Evolutionary conservation across 1,140 invertebrate species (phyloP), one percentile per base, ranked within the genome.

Genomic region (Telenomus remus): DNA sequence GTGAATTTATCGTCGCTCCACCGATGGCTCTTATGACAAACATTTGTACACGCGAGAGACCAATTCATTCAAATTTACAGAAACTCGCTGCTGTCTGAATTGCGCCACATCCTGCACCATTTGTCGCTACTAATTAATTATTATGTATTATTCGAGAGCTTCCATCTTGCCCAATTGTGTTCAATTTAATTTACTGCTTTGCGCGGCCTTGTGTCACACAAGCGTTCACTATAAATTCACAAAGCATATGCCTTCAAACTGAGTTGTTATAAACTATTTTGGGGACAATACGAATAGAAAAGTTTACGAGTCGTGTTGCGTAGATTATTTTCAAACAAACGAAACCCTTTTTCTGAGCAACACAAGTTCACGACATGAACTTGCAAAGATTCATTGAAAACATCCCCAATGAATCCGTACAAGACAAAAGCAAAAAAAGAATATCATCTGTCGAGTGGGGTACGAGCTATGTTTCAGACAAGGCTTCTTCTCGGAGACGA

Each of bases 351-450:
- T 42, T 16, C 39, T n/a, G 14, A 34, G 42, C 42, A 11, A 10
- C 14, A 43, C 59, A 65, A 65, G 70, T 65, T 73, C 70, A 51
- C 11, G 55, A 19, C 54, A 42, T 48, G 70, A 73, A 65, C 70
- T 69, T 65, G 73, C 60, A 70, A 70, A 76, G 54, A 70, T 70
- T 64, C 64, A 65, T 59, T 50, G 59, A 65, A 46, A 63, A 43
- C 47, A 61, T 64, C 56, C 42, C 54, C 14, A 15, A 35, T 42
- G 73, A 76, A 76, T 65, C 65, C 73, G n/a, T 76, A 75, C 59
- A 69, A 75, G 33, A 27, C 19, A 48, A 15, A 27, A 43, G 60
- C 65, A 54, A 65, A 65, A 65, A 69, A 69, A 70, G 66, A 61
- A 65, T 70, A 76, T 76, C 66, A 60, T 65, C 66, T 70, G 56